Conservation (phyloP, 2,888 invertebrate genomes). For the Amblyjoppa fuscipennis region DNA sequence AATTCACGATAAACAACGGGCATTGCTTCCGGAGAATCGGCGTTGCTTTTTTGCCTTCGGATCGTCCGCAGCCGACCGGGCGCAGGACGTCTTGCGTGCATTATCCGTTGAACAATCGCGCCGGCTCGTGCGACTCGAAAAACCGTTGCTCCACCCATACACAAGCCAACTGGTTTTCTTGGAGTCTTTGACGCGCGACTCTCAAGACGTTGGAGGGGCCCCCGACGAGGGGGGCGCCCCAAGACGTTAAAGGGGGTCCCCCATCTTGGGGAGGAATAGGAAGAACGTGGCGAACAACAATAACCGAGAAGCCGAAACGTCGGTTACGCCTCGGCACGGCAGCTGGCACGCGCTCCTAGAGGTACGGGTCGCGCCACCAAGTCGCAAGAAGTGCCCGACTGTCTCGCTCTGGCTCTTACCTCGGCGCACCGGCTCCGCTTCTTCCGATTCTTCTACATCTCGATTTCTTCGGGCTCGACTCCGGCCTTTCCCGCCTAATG, state of each 20-base stretch:
- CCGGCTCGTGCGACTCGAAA: slow-evolving; percentile 70
- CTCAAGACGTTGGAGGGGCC: slow-evolving; percentile 79
- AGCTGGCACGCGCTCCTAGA: slow-evolving; percentile 84
- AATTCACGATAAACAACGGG: slow-evolving; percentile 46
- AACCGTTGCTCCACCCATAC: slow-evolving; percentile 74
- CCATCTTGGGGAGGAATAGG: slow-evolving; percentile 61
- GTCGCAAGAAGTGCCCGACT: slow-evolving; percentile 62
- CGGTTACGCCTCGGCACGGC: slow-evolving; percentile 84
- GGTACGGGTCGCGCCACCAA: slow-evolving; percentile 68
- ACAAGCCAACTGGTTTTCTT: slow-evolving; percentile 72
- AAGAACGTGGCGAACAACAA: slow-evolving; percentile 75
- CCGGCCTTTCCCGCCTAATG: slow-evolving; percentile 43
- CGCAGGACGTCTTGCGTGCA: slow-evolving; percentile 14
- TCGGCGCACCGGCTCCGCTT: slow-evolving; percentile 60
- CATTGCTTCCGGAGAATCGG: slow-evolving; percentile 20
- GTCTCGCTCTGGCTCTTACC: slow-evolving; percentile 8
- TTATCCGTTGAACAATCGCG: slow-evolving; percentile 61
- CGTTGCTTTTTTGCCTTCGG: background rate
- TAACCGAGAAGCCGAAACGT: slow-evolving; percentile 83
- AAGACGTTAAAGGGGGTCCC: slow-evolving; percentile 70
- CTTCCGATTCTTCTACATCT: slow-evolving; percentile 64
- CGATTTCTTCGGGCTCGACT: slow-evolving; percentile 66
- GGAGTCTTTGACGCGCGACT: slow-evolving; percentile 66
- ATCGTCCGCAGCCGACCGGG: slow-evolving; percentile 14
- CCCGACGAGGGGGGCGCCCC: slow-evolving; percentile 69